Conservation (phyloP, 23 tunicate species). For the Halocynthia roretzi region DNA sequence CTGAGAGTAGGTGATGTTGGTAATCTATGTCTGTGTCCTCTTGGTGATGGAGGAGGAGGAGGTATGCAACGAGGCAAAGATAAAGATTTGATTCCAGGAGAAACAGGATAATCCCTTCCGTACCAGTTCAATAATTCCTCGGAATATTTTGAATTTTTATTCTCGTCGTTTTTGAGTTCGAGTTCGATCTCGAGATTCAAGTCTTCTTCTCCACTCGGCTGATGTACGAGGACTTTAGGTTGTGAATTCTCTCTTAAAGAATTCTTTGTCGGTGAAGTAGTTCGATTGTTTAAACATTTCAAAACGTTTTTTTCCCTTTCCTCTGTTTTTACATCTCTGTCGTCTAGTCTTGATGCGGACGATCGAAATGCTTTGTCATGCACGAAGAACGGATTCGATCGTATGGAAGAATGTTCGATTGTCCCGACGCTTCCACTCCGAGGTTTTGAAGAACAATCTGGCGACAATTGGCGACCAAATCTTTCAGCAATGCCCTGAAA, state of each 20-base stretch:
- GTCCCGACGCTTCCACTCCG: constrained; percentile 6
- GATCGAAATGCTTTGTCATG: too few relatives aligned
- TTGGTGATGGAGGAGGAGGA: constrained; percentile 25
- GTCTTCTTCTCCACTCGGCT: constrained; percentile 11
- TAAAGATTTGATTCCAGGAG: constrained; percentile 13
- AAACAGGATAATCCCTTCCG: not conserved
- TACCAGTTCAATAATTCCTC: constrained; percentile 15
- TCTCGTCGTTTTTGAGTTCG: too few relatives aligned
- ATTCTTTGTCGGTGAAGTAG: constrained; percentile 10
- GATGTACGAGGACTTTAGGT: constrained; percentile 14
- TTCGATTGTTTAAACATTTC: not conserved
- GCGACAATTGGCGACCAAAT: not conserved
- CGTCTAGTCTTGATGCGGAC: too few relatives aligned
- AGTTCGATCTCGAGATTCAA: not conserved
- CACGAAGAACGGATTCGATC: not conserved
- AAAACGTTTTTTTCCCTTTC: not conserved
- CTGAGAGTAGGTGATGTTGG: constrained; percentile 11
- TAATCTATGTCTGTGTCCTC: constrained; percentile 2
- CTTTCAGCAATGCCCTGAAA: constrained; percentile 3
- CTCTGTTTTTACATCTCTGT: not conserved
- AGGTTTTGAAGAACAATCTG: not conserved
- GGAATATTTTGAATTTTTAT: not conserved
- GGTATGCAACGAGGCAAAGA: constrained; percentile 15
- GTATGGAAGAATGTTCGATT: not conserved
- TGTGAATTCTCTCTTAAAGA: not conserved